Evolutionary conservation across 2,113 vertebrate species (phyloP).

Genomic region (Phoenicopterus ruber): DNA sequence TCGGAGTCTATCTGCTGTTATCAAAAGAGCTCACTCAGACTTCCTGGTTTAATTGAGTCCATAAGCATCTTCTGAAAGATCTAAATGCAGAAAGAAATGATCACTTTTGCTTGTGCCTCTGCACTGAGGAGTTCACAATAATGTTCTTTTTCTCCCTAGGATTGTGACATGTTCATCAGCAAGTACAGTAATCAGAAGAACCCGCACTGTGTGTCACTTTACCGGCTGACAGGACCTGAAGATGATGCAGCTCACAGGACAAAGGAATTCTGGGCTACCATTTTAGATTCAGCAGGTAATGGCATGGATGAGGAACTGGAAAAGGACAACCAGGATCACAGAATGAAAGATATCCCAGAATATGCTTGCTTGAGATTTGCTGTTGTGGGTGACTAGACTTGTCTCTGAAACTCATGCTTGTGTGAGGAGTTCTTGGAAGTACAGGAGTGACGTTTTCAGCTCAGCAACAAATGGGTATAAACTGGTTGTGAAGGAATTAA

Average conservation of each 20-base stretch:
- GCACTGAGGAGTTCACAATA: neutral
- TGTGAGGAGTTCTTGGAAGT: neutral
- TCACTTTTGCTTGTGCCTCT: neutral
- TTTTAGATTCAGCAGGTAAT: constrained; percentile 82
- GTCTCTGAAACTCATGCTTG: neutral
- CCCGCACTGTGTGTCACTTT: constrained; percentile 80
- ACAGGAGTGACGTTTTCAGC: neutral
- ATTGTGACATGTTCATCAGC: constrained; percentile 83
- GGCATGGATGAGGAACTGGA: neutral
- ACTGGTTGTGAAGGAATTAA: neutral
- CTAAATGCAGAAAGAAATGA: neutral
- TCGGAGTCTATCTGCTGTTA: neutral
- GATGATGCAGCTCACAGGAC: constrained; percentile 67
- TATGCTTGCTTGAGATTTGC: neutral
- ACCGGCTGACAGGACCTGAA: constrained; percentile 73
- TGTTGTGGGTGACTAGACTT: neutral
- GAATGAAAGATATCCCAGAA: neutral
- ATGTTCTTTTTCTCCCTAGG: constrained; percentile 52
- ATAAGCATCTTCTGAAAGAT: neutral
- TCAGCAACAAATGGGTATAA: neutral
- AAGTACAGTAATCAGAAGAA: constrained; percentile 83
- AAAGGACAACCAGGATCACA: neutral
- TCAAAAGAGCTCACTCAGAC: neutral
- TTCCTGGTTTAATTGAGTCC: neutral
- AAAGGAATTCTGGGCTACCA: constrained; percentile 82